These are phyloP conservation scores for Megastigmus dorsalis DNA, from an alignment of 2,888 invertebrate species.

Conservation along the genomic window DNA sequence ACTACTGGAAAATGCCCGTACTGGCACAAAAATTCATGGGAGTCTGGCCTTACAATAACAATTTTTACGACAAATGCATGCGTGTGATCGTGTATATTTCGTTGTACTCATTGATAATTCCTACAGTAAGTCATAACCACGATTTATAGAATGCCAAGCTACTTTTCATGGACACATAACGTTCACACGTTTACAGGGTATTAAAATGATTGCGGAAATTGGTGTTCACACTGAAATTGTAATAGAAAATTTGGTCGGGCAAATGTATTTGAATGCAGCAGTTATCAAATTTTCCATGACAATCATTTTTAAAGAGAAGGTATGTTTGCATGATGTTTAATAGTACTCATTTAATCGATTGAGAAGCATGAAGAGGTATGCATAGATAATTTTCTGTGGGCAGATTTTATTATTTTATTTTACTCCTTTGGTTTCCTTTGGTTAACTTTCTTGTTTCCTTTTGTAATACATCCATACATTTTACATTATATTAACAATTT, in stretches of 20 bases:
- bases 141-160: too few relatives aligned
- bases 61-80: neutral
- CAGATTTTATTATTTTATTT: neutral
- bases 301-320: neutral
- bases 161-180: too few relatives aligned
- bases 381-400: neutral
- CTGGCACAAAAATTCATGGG: slow-evolving; percentile 11
- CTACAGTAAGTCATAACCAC: slow-evolving; percentile 9
- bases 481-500: neutral
- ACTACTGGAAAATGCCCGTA: slow-evolving; percentile 14
- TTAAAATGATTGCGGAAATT: neutral
- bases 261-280: slow-evolving; percentile 15
- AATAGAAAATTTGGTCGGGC: neutral
- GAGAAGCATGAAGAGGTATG: too few relatives aligned
- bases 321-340: neutral
- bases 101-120: neutral
- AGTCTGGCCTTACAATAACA: neutral
- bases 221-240: neutral
- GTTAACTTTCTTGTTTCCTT: neutral
- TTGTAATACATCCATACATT: too few relatives aligned
- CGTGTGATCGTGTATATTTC: neutral
- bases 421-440: too few relatives aligned
- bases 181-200: slow-evolving; percentile 13
- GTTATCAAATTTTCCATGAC: slow-evolving; percentile 13
- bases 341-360: neutral